These are phyloP conservation scores for Syrrhaptes paradoxus DNA, from an alignment of 2,113 vertebrate genomes.

Conservation along the genomic window DNA sequence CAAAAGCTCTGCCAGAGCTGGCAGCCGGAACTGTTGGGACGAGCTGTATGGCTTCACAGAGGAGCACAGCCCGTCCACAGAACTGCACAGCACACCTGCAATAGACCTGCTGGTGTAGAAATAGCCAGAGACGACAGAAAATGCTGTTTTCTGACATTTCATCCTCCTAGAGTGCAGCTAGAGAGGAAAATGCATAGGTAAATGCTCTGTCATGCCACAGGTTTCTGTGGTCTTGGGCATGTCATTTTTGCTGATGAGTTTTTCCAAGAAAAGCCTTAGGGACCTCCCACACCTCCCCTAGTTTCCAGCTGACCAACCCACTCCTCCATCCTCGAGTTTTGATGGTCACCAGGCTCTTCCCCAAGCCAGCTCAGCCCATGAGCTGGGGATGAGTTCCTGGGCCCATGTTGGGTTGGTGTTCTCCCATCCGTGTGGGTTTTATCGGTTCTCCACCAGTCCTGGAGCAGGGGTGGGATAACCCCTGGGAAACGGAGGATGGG, in stretches of 20 bases:
- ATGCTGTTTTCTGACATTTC: background rate
- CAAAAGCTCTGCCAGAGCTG: background rate
- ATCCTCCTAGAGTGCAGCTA: background rate
- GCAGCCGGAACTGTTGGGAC: background rate
- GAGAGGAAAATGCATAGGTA: background rate
- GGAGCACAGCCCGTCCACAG: background rate
- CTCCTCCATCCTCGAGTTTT: rapidly evolving
- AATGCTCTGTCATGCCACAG: background rate
- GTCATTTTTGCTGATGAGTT: background rate
- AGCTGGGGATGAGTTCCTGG: rapidly evolving
- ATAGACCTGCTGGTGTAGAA: background rate
- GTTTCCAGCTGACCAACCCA: background rate
- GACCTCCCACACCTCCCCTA: background rate
- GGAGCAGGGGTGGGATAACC: background rate
- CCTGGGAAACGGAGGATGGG: background rate
- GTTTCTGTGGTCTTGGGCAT: background rate
- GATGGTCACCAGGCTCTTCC: background rate
- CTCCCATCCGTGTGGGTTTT: background rate
- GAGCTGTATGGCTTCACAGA: background rate
- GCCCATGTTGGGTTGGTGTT: background rate
- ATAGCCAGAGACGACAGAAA: background rate
- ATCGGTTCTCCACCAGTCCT: background rate
- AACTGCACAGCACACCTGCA: background rate
- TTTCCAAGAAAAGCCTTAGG: background rate
- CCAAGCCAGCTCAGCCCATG: background rate